Base-by-base conservation (phyloP, 2,797 vertebrate genomes). In the Pangasius mekongensis region DNA sequence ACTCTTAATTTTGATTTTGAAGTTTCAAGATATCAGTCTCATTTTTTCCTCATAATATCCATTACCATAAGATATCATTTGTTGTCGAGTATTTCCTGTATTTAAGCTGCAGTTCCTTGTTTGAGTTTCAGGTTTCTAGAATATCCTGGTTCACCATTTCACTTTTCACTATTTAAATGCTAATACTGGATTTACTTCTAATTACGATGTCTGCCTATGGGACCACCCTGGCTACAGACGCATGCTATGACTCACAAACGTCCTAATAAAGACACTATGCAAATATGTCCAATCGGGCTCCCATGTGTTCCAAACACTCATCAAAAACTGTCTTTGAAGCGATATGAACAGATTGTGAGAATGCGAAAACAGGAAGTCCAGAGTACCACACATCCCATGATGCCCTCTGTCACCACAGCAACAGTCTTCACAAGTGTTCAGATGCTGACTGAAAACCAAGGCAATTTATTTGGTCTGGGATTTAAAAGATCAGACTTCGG, bases 381-480 rank as follows among this genome's bases (percentile, higher is more conserved):
- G 71, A 56, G 16, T 74, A 33, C 56, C 30, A 67, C 5, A 74
- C 84, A 39, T 86, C 89, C 89, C 78, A 69, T 83, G 64, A 85
- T 90, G 67, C 69, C 69, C 20, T 30, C 13, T 49, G 77, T 90
- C 86, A 81, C 62, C 24, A 43, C 22, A 24, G 62, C 54, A 83
- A 83, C 81, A 27, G 13, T 66, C 67, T 82, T 47, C 24, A 89
- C 91, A 93, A 92, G 93, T 93, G 92, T 95, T 94, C 93, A 93
- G 90, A 93, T 92, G 91, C 93, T 93, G 93, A 90, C 88, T 85
- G 83, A 91, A 92, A 94, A 92, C 91, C 62, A 89, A 93, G 92
- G 92, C 93, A 94, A 94, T 95, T 94, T 95, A 94, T 94, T 94
- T 94, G 91, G 94, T 90, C 89, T 39, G 93, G 92, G 94, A 95